Base-by-base conservation (phyloP, 2,888 invertebrate genomes). In the Troglohyphantes excavatus region DNA sequence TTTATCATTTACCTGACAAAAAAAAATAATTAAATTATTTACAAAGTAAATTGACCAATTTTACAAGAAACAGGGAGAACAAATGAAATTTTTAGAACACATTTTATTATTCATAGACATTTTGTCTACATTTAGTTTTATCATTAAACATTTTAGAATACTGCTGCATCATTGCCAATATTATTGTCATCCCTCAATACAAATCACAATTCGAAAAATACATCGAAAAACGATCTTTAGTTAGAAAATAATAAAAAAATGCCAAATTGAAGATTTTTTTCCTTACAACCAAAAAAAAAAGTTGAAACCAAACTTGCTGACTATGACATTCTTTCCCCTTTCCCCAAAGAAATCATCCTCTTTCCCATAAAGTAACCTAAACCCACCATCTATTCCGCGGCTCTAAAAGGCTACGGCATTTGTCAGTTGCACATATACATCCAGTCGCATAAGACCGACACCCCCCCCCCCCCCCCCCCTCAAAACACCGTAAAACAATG, bases 401-500 rank as follows among this genome's bases (percentile, higher is more conserved):
- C 33, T 33, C 33, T 33, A 33, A 53, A 53, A 53, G n/a, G 13
- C 33, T 9, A 3, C 17, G n/a, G 53, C 53, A n/a, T 53, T 53
- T 53, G 13, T 53, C 53, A 53, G 53, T 9, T n/a, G 17, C n/a
- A 53, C 53, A 53, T 3, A 39, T 39, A 53, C n/a, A 53, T 53
- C 53, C 53, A 53, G n/a, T 13, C 33, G 5, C 9, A 33, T 33
- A 33, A 6, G 9, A 33, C 3, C 3, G 33, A 3, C 3, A 9
- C 5, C 33, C 33, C n/a, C n/a, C n/a, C n/a, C n/a, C n/a, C n/a
- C n/a, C 39, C 39, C 39, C 39, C 39, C 39, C 53, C 13, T 21
- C 39, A 78, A 78, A 78, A 70, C 72, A 26, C 29, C 82, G 82
- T 72, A 82, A 82, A 82, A 82, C 82, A 82, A 82, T 63, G 19